Conservation (phyloP, 2,888 invertebrate species). For the Elmis aenea region DNA sequence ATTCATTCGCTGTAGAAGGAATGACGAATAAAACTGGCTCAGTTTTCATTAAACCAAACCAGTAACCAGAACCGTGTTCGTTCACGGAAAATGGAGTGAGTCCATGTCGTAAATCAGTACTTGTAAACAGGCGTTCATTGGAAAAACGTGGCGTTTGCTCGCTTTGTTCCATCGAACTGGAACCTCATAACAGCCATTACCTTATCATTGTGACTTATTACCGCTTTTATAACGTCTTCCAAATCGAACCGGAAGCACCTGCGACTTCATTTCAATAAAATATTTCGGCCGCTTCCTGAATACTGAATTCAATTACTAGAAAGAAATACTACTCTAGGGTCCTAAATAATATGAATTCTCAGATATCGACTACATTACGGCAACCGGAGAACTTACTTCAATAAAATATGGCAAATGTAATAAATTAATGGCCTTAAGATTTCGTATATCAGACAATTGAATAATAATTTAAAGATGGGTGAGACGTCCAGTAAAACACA, state of each 20-base stretch:
- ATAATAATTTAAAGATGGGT: too few species aligned
- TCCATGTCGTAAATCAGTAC: slow-evolving; percentile 33
- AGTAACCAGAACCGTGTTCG: slow-evolving; percentile 7
- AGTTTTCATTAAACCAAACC: too few species aligned
- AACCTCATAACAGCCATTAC: slow-evolving; percentile 39
- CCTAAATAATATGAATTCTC: slow-evolving; percentile 16
- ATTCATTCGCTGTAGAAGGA: too few species aligned
- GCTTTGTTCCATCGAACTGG: slow-evolving; percentile 35
- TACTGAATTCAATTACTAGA: slow-evolving; percentile 36
- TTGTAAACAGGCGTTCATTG: slow-evolving; percentile 34
- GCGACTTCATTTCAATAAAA: slow-evolving; percentile 44
- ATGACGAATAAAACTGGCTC: too few species aligned
- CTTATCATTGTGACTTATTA: slow-evolving; percentile 40
- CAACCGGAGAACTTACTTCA: slow-evolving; percentile 1
- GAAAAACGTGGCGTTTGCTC: slow-evolving; percentile 29
- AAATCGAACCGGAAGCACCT: slow-evolving; percentile 36
- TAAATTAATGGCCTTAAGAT: too few species aligned
- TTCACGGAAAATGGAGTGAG: too few species aligned
- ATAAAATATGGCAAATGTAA: not conserved
- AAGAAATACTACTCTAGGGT: slow-evolving; percentile 24
- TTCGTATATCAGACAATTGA: too few species aligned
- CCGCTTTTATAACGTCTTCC: slow-evolving; percentile 32
- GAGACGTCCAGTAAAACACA: too few species aligned
- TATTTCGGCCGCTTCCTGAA: slow-evolving; percentile 35
- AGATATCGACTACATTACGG: slow-evolving; percentile 10